Evolutionary conservation across 2,888 invertebrate genomes (phyloP).

Genomic region (Tineola bisselliella): DNA sequence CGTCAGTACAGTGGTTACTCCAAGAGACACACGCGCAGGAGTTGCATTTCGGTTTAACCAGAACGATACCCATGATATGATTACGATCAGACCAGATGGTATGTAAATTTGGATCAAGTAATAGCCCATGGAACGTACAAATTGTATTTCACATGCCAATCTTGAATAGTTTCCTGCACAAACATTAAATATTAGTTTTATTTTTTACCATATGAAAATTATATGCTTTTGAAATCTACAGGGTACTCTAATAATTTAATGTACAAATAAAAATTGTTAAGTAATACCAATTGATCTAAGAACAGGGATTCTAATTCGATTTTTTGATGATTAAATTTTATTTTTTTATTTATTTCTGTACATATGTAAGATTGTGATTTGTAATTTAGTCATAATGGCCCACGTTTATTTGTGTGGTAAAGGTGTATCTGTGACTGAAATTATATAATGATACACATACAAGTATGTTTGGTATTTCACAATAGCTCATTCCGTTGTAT

Average conservation of each 20-base stretch:
- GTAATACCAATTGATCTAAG: too few species aligned
- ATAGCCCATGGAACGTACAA: constrained; percentile 98
- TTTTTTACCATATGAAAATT: neutral
- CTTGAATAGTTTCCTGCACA: constrained; percentile 93
- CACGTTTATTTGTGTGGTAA: too few species aligned
- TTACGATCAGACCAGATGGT: constrained; percentile 95
- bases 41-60: constrained; percentile 96
- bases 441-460: too few species aligned
- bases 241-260: neutral
- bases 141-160: constrained; percentile 95
- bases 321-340: too few species aligned
- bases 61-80: constrained; percentile 97
- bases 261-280: neutral
- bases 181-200: neutral
- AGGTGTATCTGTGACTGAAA: too few species aligned
- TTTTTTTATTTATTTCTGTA: too few species aligned
- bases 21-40: constrained; percentile 91
- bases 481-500: too few species aligned
- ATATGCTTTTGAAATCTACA: neutral
- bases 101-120: constrained; percentile 98
- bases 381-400: too few species aligned
- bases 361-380: too few species aligned
- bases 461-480: too few species aligned
- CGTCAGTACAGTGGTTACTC: constrained; percentile 95
- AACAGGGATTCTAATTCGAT: too few species aligned